Conservation (phyloP, 2,888 invertebrate species). For the Callinectes sapidus region DNA sequence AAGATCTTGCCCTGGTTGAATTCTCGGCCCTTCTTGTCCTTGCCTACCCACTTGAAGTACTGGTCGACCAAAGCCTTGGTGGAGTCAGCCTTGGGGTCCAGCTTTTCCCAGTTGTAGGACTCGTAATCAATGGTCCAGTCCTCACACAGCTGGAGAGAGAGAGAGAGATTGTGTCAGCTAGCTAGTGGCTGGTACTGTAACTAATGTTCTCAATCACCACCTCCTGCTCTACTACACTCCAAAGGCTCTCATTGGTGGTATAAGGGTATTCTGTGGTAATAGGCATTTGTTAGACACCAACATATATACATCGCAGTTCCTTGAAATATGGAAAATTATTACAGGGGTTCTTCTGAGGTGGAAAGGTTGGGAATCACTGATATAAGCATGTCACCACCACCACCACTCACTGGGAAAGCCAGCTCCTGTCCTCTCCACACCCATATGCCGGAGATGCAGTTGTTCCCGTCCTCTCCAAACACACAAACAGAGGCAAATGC, state of each 20-base stretch:
- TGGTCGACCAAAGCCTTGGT: conserved; percentile 91
- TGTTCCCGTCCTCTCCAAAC: conserved; percentile 94
- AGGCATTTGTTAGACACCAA: too few relatives aligned
- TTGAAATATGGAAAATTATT: too few relatives aligned
- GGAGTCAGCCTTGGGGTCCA: conserved; percentile 86
- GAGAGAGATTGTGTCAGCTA: not conserved
- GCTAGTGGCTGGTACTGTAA: too few relatives aligned
- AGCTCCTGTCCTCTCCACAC: conserved; percentile 97
- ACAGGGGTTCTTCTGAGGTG: too few relatives aligned
- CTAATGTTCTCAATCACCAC: too few relatives aligned
- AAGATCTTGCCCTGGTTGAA: conserved; percentile 99
- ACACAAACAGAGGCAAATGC: conserved; percentile 95
- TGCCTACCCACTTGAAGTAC: conserved; percentile 93
- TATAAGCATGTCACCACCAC: not conserved
- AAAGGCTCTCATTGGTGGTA: too few relatives aligned
- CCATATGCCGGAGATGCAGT: conserved; percentile 97
- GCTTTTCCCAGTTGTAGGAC: conserved; percentile 95
- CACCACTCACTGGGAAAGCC: conserved; percentile 84
- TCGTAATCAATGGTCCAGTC: conserved; percentile 99
- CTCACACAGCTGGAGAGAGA: conserved; percentile 81
- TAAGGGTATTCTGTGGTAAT: too few relatives aligned
- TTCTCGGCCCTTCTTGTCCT: conserved; percentile 89
- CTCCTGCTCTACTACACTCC: too few relatives aligned
- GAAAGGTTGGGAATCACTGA: too few relatives aligned
- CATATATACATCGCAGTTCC: too few relatives aligned